Evolutionary conservation across 2,797 vertebrate species (phyloP).

Genomic region (Rhinichthys osculus): DNA sequence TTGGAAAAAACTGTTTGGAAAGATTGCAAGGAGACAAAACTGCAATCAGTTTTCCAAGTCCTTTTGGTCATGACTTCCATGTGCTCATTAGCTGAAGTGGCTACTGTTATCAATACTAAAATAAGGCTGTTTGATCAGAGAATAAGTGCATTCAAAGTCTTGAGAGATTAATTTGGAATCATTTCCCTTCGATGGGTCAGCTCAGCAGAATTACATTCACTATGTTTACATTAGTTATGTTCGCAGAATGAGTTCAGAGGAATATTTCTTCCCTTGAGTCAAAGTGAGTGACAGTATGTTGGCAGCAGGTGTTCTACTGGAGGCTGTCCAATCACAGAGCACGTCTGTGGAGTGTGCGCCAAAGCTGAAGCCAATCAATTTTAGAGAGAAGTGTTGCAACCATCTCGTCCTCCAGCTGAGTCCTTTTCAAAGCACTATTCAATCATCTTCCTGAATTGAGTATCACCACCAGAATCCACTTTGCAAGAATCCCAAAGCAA

Average conservation of each 20-base stretch:
- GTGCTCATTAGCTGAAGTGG: background rate
- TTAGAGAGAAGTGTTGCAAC: conserved; percentile 44
- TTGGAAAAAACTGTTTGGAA: background rate
- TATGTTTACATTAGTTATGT: conserved; percentile 28
- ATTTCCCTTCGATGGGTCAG: conserved; percentile 7
- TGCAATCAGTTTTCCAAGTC: background rate
- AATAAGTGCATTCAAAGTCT: background rate
- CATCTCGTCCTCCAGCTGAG: conserved; percentile 59
- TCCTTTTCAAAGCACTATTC: conserved; percentile 54
- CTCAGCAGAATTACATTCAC: conserved; percentile 20
- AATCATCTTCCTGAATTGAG: conserved; percentile 52
- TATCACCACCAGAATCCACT: conserved; percentile 42
- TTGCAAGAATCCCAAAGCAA: conserved; percentile 45
- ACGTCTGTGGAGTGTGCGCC: conserved; percentile 35
- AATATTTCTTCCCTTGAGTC: conserved; percentile 45
- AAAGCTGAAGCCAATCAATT: conserved; percentile 59
- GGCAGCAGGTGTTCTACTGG: conserved; percentile 60
- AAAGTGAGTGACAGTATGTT: conserved; percentile 52
- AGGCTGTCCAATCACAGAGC: conserved; percentile 57
- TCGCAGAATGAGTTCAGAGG: conserved; percentile 2
- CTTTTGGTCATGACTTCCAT: background rate
- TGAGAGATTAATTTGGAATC: background rate
- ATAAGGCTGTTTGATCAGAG: background rate
- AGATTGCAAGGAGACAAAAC: background rate
- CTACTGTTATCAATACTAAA: conserved; percentile 11